Conservation (phyloP, 2,797 vertebrate species). For the Miichthys miiuy region DNA sequence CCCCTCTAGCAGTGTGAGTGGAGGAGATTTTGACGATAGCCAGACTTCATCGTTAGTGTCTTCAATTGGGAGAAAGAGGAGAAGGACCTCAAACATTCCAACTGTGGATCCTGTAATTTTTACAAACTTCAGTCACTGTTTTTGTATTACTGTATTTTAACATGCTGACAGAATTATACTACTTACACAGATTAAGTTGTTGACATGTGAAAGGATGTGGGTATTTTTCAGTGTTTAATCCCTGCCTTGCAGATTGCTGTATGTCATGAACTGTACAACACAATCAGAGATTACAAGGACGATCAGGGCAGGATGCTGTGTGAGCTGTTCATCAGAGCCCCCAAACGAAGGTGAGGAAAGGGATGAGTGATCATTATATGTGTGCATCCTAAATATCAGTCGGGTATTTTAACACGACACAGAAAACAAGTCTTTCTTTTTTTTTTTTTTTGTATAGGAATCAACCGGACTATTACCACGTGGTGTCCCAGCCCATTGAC, state of each 20-base stretch:
- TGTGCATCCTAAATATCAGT: background rate
- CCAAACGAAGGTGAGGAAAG: conserved; percentile 91
- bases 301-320: conserved; percentile 97
- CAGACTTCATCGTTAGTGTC: conserved; percentile 92
- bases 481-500: conserved; percentile 98
- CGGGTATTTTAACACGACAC: background rate
- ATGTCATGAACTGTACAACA: conserved; percentile 98
- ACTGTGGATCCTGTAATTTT: conserved; percentile 97
- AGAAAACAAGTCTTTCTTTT: background rate
- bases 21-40: conserved; percentile 96
- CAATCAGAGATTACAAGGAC: conserved; percentile 97
- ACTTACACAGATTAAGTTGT: conserved; percentile 5
- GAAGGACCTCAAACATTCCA: conserved; percentile 94
- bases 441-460: conserved; percentile 84
- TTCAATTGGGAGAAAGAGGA: conserved; percentile 94
- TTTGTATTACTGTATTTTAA: background rate
- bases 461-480: conserved; percentile 98
- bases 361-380: background rate
- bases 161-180: conserved; percentile 29
- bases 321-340: conserved; percentile 97
- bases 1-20: conserved; percentile 97
- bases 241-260: conserved; percentile 92
- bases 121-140: conserved; percentile 61
- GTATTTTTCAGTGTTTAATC: conserved; percentile 42
- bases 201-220: background rate